A percentile compares a stretch with the other conserved stretches of the same genome.
phyloP scores from a whole-genome alignment of 2,113 vertebrate species.

The Synchiropus splendidus region DNA sequence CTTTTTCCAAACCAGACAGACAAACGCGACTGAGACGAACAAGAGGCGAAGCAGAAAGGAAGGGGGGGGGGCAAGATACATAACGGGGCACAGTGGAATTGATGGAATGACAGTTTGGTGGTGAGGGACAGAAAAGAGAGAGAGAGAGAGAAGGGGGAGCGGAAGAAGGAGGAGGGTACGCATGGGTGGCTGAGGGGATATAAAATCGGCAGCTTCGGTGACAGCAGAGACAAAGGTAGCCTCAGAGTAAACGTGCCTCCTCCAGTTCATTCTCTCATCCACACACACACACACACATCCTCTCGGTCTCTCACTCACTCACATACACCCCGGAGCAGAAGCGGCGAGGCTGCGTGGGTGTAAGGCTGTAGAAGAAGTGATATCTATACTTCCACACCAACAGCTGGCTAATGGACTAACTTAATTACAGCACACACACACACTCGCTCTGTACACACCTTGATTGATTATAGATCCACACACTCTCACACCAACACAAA shows the following conservation, averaged over 20 bases:
- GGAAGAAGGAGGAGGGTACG: constrained; percentile 9
- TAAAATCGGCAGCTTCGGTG: constrained; percentile 47
- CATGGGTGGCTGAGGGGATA: constrained; percentile 14
- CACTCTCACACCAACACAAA: constrained; percentile 18
- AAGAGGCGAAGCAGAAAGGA: constrained; percentile 16
- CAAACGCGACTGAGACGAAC: constrained; percentile 35
- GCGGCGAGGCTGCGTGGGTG: constrained; percentile 40
- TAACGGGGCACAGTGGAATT: constrained; percentile 48
- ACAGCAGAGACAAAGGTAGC: constrained; percentile 55
- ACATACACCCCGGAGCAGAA: constrained; percentile 43
- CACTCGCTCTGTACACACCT: constrained; percentile 21
- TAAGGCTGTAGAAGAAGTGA: constrained; percentile 44
- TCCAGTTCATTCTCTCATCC: constrained; percentile 8
- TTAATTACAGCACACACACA: constrained; percentile 33
- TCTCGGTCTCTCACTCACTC: no score
- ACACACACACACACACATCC: constrained; percentile 9
- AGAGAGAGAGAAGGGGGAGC: constrained; percentile 21
- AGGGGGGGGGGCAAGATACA: constrained; percentile 34
- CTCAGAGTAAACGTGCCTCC: constrained; percentile 36
- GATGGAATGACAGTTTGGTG: constrained; percentile 54
- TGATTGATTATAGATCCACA: constrained; percentile 9
- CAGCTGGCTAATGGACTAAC: constrained; percentile 47
- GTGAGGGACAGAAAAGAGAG: constrained; percentile 22
- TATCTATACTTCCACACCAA: constrained; percentile 35
- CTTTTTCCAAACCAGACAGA: constrained; percentile 32